Conservation (phyloP, 2,888 invertebrate species). For the Siphlonurus alternatus region DNA sequence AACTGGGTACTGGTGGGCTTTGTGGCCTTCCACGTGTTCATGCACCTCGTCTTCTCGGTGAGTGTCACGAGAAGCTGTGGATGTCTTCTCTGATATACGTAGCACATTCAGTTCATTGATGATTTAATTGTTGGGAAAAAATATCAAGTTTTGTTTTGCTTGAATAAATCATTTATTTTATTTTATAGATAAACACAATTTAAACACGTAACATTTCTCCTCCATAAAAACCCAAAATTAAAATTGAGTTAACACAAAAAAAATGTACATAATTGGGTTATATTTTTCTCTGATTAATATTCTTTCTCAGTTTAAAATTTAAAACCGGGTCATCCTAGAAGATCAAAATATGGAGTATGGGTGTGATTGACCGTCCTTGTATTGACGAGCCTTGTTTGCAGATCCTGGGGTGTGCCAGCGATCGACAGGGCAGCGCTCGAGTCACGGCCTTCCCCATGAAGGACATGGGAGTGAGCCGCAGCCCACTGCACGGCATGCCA, state of each 20-base stretch:
- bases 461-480: conserved; percentile 46
- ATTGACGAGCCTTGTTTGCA: too few relatives aligned
- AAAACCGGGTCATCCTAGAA: conserved; percentile 13
- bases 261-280: not conserved
- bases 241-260: too few relatives aligned
- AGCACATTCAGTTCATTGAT: not conserved
- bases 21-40: conserved; percentile 74
- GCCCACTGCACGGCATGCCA: conserved; percentile 38
- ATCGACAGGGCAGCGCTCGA: conserved; percentile 50
- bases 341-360: too few relatives aligned
- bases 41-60: conserved; percentile 75
- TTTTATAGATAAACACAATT: not conserved
- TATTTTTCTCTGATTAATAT: not conserved
- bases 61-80: conserved; percentile 24
- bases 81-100: not conserved
- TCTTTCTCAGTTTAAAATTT: not conserved
- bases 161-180: not conserved
- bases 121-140: not conserved
- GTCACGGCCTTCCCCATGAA: conserved; percentile 76
- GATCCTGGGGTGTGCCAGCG: conserved; percentile 61
- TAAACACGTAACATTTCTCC: too few relatives aligned
- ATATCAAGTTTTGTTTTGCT: not conserved
- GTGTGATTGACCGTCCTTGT: too few relatives aligned
- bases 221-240: too few relatives aligned
- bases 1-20: conserved; percentile 79